These are phyloP conservation scores for Macrotrachela quadricornifera DNA, from an alignment of 1,140 invertebrate genomes.

Conservation along the genomic window DNA sequence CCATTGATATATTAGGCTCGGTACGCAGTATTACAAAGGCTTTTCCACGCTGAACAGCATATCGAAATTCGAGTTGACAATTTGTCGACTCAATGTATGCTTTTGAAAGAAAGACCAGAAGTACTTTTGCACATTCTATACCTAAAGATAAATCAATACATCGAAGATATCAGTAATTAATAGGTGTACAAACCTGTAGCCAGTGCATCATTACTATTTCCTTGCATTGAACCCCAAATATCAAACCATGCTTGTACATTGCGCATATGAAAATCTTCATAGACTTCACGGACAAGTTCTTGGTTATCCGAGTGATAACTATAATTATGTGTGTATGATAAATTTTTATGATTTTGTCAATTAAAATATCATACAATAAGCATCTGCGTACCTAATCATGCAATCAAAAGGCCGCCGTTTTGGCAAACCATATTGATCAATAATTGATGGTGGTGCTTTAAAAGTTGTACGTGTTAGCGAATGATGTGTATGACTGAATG, in stretches of 20 bases:
- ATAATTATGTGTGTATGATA: too few species aligned
- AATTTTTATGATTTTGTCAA: too few species aligned
- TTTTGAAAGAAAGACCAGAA: constrained; percentile 3
- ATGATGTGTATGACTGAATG: not conserved
- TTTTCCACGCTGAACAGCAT: not conserved
- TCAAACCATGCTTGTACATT: constrained; percentile 6
- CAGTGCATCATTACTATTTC: constrained; percentile 6
- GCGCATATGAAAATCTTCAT: not conserved
- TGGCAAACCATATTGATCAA: constrained; percentile 5
- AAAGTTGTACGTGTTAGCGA: not conserved
- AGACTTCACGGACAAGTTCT: constrained; percentile 2
- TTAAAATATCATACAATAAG: too few species aligned
- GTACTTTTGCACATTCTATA: not conserved
- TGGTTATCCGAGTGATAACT: constrained; percentile 8
- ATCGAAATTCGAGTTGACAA: constrained; percentile 6
- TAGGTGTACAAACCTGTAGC: not conserved
- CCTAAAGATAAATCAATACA: too few species aligned
- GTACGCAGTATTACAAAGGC: not conserved
- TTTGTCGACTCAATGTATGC: constrained; percentile 5
- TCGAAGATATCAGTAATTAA: too few species aligned
- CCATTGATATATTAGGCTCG: not conserved
- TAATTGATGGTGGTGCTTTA: not conserved
- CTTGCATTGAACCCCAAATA: constrained; percentile 6
- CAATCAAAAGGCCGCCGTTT: constrained; percentile 2
- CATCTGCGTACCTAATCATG: not conserved